Percentiles rank a stretch among this genome's conserved stretches.
phyloP scores from a whole-genome alignment of 2,797 vertebrate species.

The Myotis findleyi region DNA sequence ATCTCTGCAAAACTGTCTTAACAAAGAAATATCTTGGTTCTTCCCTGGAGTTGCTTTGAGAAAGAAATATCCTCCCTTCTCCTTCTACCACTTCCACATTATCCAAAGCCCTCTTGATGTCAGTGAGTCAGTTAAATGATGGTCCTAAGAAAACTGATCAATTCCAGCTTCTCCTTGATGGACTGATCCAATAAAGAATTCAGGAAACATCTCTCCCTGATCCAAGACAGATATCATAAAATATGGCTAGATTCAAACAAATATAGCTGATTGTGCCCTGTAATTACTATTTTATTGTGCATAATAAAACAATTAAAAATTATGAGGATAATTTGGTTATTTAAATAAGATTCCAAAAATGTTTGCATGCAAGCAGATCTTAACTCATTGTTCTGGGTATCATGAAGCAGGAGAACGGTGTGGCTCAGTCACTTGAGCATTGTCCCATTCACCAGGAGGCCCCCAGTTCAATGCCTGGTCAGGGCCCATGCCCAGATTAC shows the following conservation, averaged over 20 bases:
- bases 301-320: background rate
- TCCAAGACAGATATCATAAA: background rate
- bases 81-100: background rate
- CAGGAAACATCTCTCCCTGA: background rate
- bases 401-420: background rate
- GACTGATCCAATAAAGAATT: background rate
- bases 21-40: background rate
- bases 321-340: background rate
- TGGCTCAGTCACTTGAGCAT: background rate
- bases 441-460: background rate
- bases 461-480: background rate
- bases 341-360: background rate
- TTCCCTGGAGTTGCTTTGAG: background rate
- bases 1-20: background rate
- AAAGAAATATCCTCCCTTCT: background rate
- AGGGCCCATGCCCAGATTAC: background rate
- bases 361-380: background rate
- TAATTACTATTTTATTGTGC: background rate
- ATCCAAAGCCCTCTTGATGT: background rate
- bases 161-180: background rate
- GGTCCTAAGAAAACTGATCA: background rate
- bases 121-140: constrained; percentile 14
- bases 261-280: background rate
- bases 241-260: background rate
- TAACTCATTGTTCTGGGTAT: background rate